Percentiles rank a stretch among this genome's conserved stretches.
Conservation (phyloP, 2,113 vertebrate genomes). For the Tetraodon nigroviridis region DNA sequence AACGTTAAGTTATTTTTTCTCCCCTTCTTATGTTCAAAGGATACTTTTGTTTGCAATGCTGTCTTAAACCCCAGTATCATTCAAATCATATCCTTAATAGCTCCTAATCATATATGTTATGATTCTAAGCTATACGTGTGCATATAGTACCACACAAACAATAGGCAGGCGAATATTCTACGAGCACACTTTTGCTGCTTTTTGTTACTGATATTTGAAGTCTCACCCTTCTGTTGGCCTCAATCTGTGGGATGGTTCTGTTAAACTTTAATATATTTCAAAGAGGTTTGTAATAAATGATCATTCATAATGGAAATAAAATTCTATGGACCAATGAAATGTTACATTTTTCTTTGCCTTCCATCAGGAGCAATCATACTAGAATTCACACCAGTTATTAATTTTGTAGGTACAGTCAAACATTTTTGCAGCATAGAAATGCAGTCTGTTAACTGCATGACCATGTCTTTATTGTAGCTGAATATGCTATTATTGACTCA, state of each 20-base stretch:
- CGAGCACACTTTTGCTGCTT: slow-evolving; percentile 49
- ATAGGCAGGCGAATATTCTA: slow-evolving; percentile 7
- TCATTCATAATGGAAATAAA: slow-evolving; percentile 60
- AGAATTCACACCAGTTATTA: background rate
- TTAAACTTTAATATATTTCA: slow-evolving; percentile 47
- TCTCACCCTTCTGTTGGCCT: slow-evolving; percentile 24
- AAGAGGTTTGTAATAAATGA: slow-evolving; percentile 42
- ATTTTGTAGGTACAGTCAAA: background rate
- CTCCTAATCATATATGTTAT: slow-evolving; percentile 19
- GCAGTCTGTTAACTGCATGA: background rate
- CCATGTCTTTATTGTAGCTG: slow-evolving; percentile 39
- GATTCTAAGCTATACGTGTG: slow-evolving; percentile 9
- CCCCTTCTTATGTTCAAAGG: slow-evolving; percentile 17
- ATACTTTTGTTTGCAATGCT: slow-evolving; percentile 23
- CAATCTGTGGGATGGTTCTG: slow-evolving; percentile 38
- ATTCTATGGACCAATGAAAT: slow-evolving; percentile 34
- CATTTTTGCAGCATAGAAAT: background rate
- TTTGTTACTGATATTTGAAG: slow-evolving; percentile 40
- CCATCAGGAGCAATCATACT: background rate
- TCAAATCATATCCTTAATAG: slow-evolving; percentile 15
- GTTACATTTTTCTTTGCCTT: background rate
- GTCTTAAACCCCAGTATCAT: slow-evolving; percentile 14
- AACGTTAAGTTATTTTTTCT: slow-evolving; percentile 69
- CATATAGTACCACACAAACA: slow-evolving; percentile 6
- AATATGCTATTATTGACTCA: background rate